Percentiles rank a stretch among this genome's conserved stretches.
Conservation (phyloP, 2,113 vertebrate genomes). For the Pangasianodon hypophthalmus region DNA sequence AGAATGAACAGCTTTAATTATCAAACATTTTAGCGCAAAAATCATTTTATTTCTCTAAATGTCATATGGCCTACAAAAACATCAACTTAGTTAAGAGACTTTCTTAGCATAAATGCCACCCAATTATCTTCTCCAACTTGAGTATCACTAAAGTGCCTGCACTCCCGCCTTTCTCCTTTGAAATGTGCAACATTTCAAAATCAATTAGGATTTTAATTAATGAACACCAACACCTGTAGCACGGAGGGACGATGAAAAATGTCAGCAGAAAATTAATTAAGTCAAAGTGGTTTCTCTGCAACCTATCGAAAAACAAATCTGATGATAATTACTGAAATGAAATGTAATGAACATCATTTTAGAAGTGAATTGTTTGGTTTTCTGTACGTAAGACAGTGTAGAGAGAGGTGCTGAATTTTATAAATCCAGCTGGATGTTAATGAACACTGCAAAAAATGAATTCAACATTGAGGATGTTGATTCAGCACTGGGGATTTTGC, state of each 20-base stretch:
- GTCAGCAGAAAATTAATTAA: conserved; percentile 71
- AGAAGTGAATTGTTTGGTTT: neutral
- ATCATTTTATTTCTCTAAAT: neutral
- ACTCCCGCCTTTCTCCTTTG: conserved; percentile 49
- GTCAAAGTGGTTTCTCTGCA: conserved; percentile 68
- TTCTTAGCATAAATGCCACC: conserved; percentile 50
- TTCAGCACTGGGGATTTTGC: conserved; percentile 29
- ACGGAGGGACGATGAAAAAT: conserved; percentile 71
- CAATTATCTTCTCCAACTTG: conserved; percentile 65
- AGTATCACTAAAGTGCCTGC: conserved; percentile 40
- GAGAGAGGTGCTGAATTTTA: neutral
- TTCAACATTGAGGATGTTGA: conserved; percentile 15
- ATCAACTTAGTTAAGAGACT: neutral
- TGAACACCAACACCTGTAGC: conserved; percentile 70
- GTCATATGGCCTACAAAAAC: neutral
- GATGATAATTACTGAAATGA: conserved; percentile 61
- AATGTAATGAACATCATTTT: neutral
- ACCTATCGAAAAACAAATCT: neutral
- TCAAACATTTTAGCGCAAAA: neutral
- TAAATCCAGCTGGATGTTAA: conserved; percentile 11
- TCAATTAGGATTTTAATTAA: conserved; percentile 75
- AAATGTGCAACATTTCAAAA: conserved; percentile 70
- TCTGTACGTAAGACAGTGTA: neutral
- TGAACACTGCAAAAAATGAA: neutral
- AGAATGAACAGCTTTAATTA: neutral